Evolutionary conservation across 2,797 vertebrate species (phyloP), one percentile per base, ranked within the genome.

Genomic region (Falco rusticolus): DNA sequence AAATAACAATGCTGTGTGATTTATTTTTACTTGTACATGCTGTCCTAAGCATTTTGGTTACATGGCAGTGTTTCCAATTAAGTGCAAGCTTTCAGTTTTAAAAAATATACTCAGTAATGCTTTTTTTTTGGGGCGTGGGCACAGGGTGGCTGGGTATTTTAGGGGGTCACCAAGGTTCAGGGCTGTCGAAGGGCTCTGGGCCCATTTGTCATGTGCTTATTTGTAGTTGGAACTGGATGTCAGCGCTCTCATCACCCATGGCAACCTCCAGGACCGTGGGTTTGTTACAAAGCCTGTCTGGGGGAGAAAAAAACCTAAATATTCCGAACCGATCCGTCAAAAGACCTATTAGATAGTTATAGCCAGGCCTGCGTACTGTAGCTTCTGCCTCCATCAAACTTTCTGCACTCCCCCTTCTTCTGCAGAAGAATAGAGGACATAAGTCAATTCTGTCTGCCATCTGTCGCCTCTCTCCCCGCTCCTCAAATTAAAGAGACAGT

Each of bases 391-490:
- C 97, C 98, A 98, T 98, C 98, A 98, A 97, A 98, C 97, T 98
- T 98, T 98, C 98, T 97, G 96, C 96, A 96, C 95, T 96, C 98
- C 98, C 98, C 98, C 97, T 98, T 98, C 97, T 97, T 98, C 97
- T 97, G 98, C 97, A 98, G 98, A 96, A 98, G 98, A 98, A 98
- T 98, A 98, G 98, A 98, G 98, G 98, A 98, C 98, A 98, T 98
- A 98, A 98, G 98, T 98, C 98, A 98, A 98, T 98, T 98, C 98
- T 98, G 98, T 98, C 98, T 98, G 98, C 99, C 99, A 99, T 99
- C 99, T 99, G 99, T 99, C 98, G 97, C 96, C 96, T 93, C 95
- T 97, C 97, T 97, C 97, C 90, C 96, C 76, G 96, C 97, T 98
- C 97, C 97, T 98, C 98, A 97, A 98, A 98, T 98, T 98, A 98